Evolutionary conservation across 2,113 vertebrate genomes (phyloP), one percentile per base, ranked within the genome.

Genomic region (Oreochromis spilurus): DNA sequence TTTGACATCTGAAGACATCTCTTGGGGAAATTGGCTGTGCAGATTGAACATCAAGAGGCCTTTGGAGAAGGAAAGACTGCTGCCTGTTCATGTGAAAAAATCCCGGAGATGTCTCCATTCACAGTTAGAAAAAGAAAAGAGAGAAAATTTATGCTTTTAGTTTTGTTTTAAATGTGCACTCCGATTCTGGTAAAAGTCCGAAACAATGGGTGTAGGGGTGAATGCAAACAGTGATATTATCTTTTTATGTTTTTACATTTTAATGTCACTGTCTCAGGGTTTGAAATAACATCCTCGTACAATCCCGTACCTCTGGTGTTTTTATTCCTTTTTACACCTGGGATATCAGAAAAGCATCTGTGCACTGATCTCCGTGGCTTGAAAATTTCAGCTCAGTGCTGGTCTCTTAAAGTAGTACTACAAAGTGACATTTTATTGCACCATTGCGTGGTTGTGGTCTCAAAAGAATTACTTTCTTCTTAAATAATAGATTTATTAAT

Each of bases 1-100:
- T 87, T 81, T 90, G 87, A 87, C 85, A 84, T 83, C 78, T 92
- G 89, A 93, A 87, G 62, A 92, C 36, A 11, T 84, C 86, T 89
- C 84, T 50, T 5, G 60, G 84, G 85, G 81, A 48, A 83, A 81
- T 84, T 21, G 62, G 13, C 19, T 58, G 29, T 5, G 84, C 57
- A 84, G 77, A 79, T 48, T 24, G 48, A 81, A 87, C 85, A 70
- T 84, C 26, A 62, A 80, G 36, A 81, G 26, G 54, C 48, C n/a
- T 84, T 83, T 21, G 84, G 36, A 75, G 57, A 57, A 67, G 55
- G 36, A 91, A 70, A 48, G 5, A n/a, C 85, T 57, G 81, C 57
- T 65, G 58, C 31, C 6, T 48, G 26, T 43, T 88, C 12, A 90
- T 52, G 77, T 21, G 45, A 75, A 79, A 87, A 87, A 60, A 79